phyloP scores from a whole-genome alignment of 1,140 invertebrate genomes.

The Leptonema lineaticorne region DNA sequence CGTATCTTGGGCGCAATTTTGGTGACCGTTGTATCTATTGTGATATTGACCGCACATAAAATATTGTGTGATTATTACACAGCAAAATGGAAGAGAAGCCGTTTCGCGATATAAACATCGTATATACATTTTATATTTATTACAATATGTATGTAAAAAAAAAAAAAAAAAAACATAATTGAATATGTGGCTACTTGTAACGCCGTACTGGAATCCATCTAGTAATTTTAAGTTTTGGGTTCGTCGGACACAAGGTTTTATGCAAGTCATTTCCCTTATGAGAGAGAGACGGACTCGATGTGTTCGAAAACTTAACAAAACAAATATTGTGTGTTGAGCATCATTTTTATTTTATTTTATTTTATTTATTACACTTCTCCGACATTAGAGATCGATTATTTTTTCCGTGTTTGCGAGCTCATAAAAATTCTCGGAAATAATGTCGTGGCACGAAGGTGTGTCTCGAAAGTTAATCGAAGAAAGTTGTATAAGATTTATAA shows the following conservation, averaged over 20 bases:
- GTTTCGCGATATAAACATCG: conserved; percentile 17
- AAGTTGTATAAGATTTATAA: no score
- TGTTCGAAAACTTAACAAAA: conserved; percentile 38
- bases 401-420: conserved; percentile 16
- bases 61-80: conserved; percentile 19
- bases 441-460: conserved; percentile 6
- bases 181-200: conserved; percentile 36
- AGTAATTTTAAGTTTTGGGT: conserved; percentile 38
- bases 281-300: conserved; percentile 22
- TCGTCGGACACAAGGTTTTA: conserved; percentile 27
- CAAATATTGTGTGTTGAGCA: conserved; percentile 34
- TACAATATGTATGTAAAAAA: not conserved
- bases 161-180: conserved; percentile 37
- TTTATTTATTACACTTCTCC: no score
- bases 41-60: not conserved
- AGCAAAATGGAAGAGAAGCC: conserved; percentile 18
- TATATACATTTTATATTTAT: not conserved
- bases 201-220: conserved; percentile 39
- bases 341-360: no score
- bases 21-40: conserved; percentile 3
- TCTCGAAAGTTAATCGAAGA: no score
- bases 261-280: conserved; percentile 42
- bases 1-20: conserved; percentile 5
- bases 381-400: conserved; percentile 27
- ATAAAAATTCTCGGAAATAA: conserved; percentile 19